A percentile compares a stretch with the other conserved stretches of the same genome.
Conservation (phyloP, 37 sponge, comb jelly and placozoan genomes). For the Lycopodina hypogea region DNA sequence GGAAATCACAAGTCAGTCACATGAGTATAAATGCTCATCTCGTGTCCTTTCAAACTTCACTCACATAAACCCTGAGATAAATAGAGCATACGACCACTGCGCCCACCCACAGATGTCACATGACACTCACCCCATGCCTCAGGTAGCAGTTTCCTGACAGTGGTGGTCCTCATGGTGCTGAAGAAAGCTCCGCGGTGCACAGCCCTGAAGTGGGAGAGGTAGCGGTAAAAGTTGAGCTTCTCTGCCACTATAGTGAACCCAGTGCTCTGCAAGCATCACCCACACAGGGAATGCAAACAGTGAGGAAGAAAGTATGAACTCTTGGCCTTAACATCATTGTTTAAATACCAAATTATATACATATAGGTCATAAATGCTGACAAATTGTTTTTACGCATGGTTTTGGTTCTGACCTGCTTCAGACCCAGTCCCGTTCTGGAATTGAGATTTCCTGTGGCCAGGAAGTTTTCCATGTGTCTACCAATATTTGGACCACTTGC, state of each 20-base stretch:
- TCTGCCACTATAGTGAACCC: conserved; percentile 97
- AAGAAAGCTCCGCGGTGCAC: conserved; percentile 98
- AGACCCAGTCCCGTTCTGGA: conserved; percentile 78
- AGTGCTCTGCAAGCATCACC: conserved; percentile 38
- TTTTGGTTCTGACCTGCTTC: conserved; percentile 75
- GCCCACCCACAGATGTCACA: too few relatives aligned
- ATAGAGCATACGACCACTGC: too few relatives aligned
- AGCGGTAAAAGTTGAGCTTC: conserved; percentile 92
- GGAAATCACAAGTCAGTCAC: too few relatives aligned
- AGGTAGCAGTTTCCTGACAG: conserved; percentile 92
- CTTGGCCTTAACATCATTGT: too few relatives aligned
- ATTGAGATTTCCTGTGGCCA: conserved; percentile 88
- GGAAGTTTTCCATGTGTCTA: conserved; percentile 74
- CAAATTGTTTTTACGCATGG: too few relatives aligned
- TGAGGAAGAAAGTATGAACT: too few relatives aligned
- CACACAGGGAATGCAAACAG: too few relatives aligned
- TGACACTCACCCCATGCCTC: conserved; percentile 90
- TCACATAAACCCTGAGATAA: too few relatives aligned
- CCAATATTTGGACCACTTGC: conserved; percentile 58
- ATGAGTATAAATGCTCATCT: too few relatives aligned
- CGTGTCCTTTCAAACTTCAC: too few relatives aligned
- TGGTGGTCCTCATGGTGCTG: conserved; percentile 89
- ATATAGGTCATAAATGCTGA: too few relatives aligned
- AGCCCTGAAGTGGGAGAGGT: conserved; percentile 93
- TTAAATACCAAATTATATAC: too few relatives aligned